These are phyloP conservation scores for Lasioglossum vierecki DNA, from an alignment of 2,888 invertebrate species.

Conservation along the genomic window DNA sequence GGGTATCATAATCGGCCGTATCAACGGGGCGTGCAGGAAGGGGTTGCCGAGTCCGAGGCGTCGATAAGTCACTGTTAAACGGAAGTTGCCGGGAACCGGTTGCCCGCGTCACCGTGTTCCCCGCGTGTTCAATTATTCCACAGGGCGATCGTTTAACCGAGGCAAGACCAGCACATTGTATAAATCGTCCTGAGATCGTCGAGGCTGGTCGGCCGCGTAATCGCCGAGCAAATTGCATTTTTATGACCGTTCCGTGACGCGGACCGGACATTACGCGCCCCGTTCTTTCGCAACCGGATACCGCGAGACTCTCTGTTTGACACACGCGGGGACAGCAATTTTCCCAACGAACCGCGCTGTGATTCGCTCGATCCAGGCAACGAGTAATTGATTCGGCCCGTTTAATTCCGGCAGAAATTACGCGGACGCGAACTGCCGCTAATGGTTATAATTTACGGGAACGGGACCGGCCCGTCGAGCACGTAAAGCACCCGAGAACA, in stretches of 20 bases:
- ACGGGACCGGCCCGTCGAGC: constrained; percentile 76
- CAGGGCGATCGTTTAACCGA: constrained; percentile 10
- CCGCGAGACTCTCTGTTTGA: constrained; percentile 18
- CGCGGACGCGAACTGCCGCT: constrained; percentile 79
- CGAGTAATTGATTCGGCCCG: constrained; percentile 81
- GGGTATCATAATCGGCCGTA: background rate
- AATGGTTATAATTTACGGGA: constrained; percentile 82
- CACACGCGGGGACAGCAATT: constrained; percentile 64
- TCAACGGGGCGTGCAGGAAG: constrained; percentile 11
- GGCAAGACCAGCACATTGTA: constrained; percentile 23
- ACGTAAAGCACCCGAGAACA: constrained; percentile 79
- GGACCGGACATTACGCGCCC: background rate
- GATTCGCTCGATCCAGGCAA: constrained; percentile 17
- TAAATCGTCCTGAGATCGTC: constrained; percentile 25
- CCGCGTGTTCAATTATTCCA: constrained; percentile 35
- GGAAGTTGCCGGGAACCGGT: constrained; percentile 46
- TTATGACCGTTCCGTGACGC: constrained; percentile 36
- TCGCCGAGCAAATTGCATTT: constrained; percentile 40
- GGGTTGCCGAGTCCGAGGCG: background rate
- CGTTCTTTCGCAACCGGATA: constrained; percentile 1
- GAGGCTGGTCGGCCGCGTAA: constrained; percentile 12
- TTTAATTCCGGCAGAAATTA: constrained; percentile 82
- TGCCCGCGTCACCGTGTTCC: constrained; percentile 20
- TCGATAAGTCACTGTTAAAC: constrained; percentile 42
- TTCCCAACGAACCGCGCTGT: background rate